These are phyloP conservation scores for Nycticebus coucang DNA, from an alignment of 2,113 vertebrate species.

Conservation along the genomic window DNA sequence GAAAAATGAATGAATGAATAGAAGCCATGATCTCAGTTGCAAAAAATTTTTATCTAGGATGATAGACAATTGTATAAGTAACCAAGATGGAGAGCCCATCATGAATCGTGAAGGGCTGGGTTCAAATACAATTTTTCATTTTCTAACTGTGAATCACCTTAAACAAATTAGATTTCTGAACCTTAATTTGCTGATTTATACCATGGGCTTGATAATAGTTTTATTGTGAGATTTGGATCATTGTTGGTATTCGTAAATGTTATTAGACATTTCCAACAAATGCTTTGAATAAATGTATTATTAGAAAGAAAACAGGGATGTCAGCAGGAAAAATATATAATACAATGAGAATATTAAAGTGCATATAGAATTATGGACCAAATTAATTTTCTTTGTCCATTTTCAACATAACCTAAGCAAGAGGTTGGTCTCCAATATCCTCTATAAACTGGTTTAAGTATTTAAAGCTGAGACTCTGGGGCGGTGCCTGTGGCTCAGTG, in stretches of 20 bases:
- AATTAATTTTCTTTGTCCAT: not conserved
- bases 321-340: not conserved
- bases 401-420: not conserved
- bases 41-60: not conserved
- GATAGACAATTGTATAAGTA: not conserved
- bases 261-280: not conserved
- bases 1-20: not conserved
- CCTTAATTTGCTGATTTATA: slow-evolving; percentile 24
- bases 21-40: not conserved
- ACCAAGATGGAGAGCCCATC: not conserved
- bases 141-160: not conserved
- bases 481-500: too few relatives aligned
- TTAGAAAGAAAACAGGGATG: not conserved
- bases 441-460: not conserved
- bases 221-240: not conserved
- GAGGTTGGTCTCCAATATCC: not conserved
- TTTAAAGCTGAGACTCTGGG: not conserved
- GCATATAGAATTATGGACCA: not conserved
- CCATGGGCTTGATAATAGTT: slow-evolving; percentile 13
- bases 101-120: not conserved
- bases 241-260: not conserved
- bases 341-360: not conserved
- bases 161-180: not conserved
- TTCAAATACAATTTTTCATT: not conserved
- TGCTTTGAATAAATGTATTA: not conserved